Conservation (phyloP, 1,140 invertebrate species). For the Megalonaias nervosa region DNA sequence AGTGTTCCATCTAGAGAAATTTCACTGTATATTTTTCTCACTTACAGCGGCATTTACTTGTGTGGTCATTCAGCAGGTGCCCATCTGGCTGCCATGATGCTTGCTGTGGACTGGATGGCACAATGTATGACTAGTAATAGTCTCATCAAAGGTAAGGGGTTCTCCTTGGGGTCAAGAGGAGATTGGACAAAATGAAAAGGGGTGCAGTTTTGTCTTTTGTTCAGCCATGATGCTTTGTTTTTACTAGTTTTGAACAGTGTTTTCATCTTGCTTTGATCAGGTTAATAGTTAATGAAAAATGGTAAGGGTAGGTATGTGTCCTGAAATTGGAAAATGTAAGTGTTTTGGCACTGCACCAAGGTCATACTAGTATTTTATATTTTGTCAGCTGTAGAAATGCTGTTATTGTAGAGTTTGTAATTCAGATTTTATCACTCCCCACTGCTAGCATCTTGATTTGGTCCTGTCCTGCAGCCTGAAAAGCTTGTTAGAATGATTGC, state of each 20-base stretch:
- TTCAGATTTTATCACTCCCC: no score
- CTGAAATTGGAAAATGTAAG: background rate
- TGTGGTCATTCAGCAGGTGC: constrained; percentile 67
- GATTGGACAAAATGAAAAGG: background rate
- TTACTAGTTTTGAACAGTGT: background rate
- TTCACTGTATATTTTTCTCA: no score
- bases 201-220: background rate
- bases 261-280: background rate
- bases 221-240: background rate
- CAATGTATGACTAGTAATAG: constrained; percentile 47
- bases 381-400: no score
- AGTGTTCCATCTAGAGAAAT: no score
- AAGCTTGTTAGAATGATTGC: no score
- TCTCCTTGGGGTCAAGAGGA: constrained; percentile 2
- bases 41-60: constrained; percentile 62
- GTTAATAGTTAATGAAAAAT: background rate
- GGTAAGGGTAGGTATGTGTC: background rate
- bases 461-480: no score
- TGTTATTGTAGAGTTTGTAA: no score
- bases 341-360: no score
- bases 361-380: no score
- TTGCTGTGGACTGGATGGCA: constrained; percentile 56
- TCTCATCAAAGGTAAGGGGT: constrained; percentile 56
- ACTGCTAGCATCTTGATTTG: no score
- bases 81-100: constrained; percentile 64